A percentile compares a stretch with the other conserved stretches of the same genome.
Conservation (phyloP, 2,797 vertebrate species). For the Cuculus canorus region DNA sequence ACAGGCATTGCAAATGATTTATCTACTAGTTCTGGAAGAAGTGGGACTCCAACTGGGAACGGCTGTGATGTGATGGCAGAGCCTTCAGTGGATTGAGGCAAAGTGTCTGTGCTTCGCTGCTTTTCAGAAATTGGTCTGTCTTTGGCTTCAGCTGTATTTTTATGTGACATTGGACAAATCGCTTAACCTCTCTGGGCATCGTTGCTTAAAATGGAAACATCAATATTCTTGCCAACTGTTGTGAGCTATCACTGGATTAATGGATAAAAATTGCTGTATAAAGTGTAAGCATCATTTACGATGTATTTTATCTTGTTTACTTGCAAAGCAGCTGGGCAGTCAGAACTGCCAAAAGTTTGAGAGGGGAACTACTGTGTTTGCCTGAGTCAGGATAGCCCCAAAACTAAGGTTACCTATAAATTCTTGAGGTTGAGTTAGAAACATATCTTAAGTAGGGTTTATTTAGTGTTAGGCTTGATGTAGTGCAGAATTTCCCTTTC, state of each 20-base stretch:
- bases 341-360: not conserved
- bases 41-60: not conserved
- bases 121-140: not conserved
- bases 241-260: slow-evolving; percentile 6
- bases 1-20: no score
- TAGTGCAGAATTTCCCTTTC: not conserved
- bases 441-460: not conserved
- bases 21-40: not conserved
- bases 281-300: not conserved
- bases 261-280: slow-evolving; percentile 39
- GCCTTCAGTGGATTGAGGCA: not conserved
- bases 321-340: not conserved
- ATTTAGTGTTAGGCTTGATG: not conserved
- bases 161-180: slow-evolving; percentile 21
- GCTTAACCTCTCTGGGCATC: not conserved
- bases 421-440: not conserved
- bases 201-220: slow-evolving; percentile 47
- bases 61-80: not conserved
- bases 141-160: slow-evolving; percentile 19
- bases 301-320: slow-evolving; percentile 34
- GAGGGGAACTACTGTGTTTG: not conserved
- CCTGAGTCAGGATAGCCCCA: not conserved
- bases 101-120: not conserved
- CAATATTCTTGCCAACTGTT: slow-evolving; percentile 11
- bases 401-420: not conserved